Base-by-base conservation (phyloP, 2,888 invertebrate genomes). In the Sphaerophoria rueppellii region DNA sequence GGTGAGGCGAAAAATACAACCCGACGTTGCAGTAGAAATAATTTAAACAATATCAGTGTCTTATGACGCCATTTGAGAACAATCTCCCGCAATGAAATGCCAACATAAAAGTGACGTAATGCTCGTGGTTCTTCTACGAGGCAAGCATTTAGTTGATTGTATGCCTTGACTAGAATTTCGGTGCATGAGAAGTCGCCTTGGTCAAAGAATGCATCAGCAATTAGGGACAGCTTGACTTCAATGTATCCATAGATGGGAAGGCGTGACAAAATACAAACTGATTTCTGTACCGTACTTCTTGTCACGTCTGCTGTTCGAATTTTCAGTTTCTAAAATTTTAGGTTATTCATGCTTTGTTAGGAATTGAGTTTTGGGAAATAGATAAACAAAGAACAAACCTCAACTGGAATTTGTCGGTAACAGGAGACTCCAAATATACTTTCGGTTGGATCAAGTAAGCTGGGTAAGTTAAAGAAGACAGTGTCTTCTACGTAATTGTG, bases 401-500 rank as follows among this genome's bases (percentile, higher is more conserved):
- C 97, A 0, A 98, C 96, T 87, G 98, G 96, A 89, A 99, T 99
- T 93, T 99, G 99, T 86, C 98, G 94, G 91, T 98, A 99, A 93
- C 99, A 99, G 24, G 99, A 99, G 80, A 99, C 96, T 37, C 99
- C 99, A 93, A 96, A 99, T 11, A 99, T 95, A 65, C 98, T 98
- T 88, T 95, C 94, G 75, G 95, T 95, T 5, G 97, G 96, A 90
- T 97, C 95, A 63, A 94, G 95, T 57, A 97, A 93, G 88, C 98
- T 97, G 46, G 99, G 99, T 82, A 99, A 93, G 91, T 98, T 97
- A 91, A 99, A 99, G 92, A 96, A 99, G 87, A 99, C 97, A 0
- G 98, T 98, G 90, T 99, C 99, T 89, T 98, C 96, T 73, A 96
- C 94, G 90, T 95, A 98, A 93, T 99, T 99, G 90, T 99, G 99